Base-by-base conservation (phyloP, 2,888 invertebrate species). In the Zaprionus obscuricornis region DNA sequence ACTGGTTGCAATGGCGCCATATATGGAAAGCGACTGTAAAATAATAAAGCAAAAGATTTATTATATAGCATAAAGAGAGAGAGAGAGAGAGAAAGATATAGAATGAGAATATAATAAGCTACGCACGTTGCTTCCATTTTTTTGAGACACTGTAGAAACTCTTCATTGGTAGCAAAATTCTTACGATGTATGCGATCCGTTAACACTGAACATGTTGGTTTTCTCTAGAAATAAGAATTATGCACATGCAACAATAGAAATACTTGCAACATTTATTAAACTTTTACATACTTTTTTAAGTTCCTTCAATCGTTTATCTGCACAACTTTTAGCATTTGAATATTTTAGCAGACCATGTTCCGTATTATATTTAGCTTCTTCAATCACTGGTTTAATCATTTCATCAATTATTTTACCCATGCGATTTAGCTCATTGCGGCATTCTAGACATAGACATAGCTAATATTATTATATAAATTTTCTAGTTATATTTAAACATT, bases 351-450 rank as follows among this genome's bases (percentile, higher is more conserved):
- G 50, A 0, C 58, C 64, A 5, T 76, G 72, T 3, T 56, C 66
- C 2, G 3, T 63, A 3, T 64, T 72, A 14, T 63, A 16, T 14
- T 78, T 59, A 1, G 89, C 77, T 20, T 79, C 77, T 2, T 74
- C 18, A 0, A 82, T 8, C 1, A 76, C 69, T 0, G 82, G 90
- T 13, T 85, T 86, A 45, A 90, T 89, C 70, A 90, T 72, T 36
- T 87, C 70, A 36, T 90, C 90, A 45, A 90, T 90, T 17, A 89
- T 79, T 58, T 86, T 86, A 13, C 88, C 85, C 66, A 90, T 85
- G 24, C 89, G 82, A 29, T 81, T 68, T 3, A 90, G 66, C 60
- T 90, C 90, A 42, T 79, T 88, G 20, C 88, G 87, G 46, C 88
- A 88, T 52, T 88, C 88, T 88, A 4, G 17, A 2, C 2, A 1